Base-by-base conservation (phyloP, 2,797 vertebrate genomes). In the Mycteria americana region DNA sequence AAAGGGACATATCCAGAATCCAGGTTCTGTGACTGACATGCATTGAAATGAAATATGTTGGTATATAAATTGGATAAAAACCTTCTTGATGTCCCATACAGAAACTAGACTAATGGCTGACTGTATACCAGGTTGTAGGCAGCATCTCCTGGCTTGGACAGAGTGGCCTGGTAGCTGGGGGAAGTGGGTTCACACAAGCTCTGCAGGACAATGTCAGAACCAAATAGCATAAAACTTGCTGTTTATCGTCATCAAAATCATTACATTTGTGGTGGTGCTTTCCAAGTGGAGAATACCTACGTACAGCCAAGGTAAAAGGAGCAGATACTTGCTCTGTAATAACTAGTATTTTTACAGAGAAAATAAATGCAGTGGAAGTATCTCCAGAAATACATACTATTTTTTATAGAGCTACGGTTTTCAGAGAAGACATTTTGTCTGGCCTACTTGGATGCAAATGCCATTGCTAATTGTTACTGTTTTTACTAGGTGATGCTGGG, bases 111-210 rank as follows among this genome's bases (percentile, higher is more conserved):
- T 62, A 41, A 22, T 31, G 33, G 15, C 63, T 88, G 59, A 35
- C 70, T 35, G 5, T 27, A 17, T n/a, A 9, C 18, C 41, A 35
- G 39, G 35, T 31, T 54, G 33, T 62, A 28, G 65, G 73, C 72
- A 87, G 1, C 1, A 1, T 78, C n/a, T 74, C 33, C 11, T 77
- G 45, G 21, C 68, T 53, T 80, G 76, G 31, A 15, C 10, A 15
- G 73, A 27, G 33, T 10, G 33, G 43, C 57, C 8, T 2, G 2
- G 48, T 33, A 3, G 1, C 24, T 59, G 35, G 10, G 24, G 27
- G 12, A 62, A 31, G 48, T 0, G 1, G 39, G 31, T 1, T 5
- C 16, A 16, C 33, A 9, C 25, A 9, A 35, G 31, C 48, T 84
- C 45, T 70, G 14, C 21, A 59, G 51, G 24, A 24, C 30, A 39